phyloP scores from a whole-genome alignment of 2,113 vertebrate genomes.

The Phasianus colchicus region DNA sequence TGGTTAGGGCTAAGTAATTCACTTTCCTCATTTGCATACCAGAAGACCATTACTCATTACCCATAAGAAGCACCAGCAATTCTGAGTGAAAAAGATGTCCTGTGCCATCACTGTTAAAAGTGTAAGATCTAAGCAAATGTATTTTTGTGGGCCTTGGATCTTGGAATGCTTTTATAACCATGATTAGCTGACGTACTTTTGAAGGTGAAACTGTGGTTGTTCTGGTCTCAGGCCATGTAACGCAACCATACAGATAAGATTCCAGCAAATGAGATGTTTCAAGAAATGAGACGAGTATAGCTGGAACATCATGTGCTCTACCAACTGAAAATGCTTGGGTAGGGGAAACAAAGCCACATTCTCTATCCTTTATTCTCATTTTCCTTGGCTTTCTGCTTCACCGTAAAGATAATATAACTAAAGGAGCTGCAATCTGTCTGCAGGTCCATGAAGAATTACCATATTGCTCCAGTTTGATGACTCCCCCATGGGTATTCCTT shows the following conservation, averaged over 20 bases:
- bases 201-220: slow-evolving; percentile 1
- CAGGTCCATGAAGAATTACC: background rate
- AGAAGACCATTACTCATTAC: background rate
- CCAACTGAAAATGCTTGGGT: slow-evolving; percentile 7
- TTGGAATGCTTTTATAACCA: background rate
- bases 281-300: background rate
- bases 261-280: slow-evolving; percentile 44
- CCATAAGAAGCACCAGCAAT: fast-evolving
- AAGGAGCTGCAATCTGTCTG: background rate
- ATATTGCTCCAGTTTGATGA: background rate
- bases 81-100: background rate
- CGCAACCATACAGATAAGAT: background rate
- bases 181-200: background rate
- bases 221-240: background rate
- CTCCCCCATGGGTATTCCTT: background rate
- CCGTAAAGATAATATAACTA: background rate
- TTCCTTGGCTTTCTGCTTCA: slow-evolving; percentile 27
- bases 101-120: background rate
- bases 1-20: background rate
- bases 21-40: background rate
- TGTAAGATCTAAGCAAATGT: background rate
- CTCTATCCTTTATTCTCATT: background rate
- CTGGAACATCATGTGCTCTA: slow-evolving; percentile 55
- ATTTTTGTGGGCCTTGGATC: background rate
- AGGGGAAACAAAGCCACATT: slow-evolving; percentile 36